Percentiles rank a stretch among this genome's conserved stretches.
phyloP scores from a whole-genome alignment of 2,888 invertebrate genomes.

The Perizoma affinitatum region DNA sequence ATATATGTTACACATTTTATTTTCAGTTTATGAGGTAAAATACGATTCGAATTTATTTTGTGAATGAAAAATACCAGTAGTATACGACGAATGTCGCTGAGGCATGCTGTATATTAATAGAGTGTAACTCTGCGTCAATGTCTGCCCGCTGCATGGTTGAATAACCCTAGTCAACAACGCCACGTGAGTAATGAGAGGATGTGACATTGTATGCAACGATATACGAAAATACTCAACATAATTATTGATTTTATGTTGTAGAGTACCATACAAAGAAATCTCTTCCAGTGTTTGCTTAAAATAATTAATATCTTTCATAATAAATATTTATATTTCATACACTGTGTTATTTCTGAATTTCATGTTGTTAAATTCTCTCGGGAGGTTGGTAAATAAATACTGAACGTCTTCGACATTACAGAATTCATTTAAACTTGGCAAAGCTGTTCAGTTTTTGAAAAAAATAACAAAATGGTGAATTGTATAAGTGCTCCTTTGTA shows the following conservation, averaged over 20 bases:
- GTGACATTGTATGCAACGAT: constrained; percentile 18
- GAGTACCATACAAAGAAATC: constrained; percentile 8
- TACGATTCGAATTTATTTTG: constrained; percentile 17
- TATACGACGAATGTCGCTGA: constrained; percentile 39
- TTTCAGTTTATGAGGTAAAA: constrained; percentile 10
- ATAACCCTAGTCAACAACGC: constrained; percentile 59
- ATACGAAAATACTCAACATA: constrained; percentile 7
- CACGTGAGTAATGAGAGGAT: constrained; percentile 28
- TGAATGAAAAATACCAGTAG: constrained; percentile 40
- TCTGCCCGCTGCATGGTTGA: constrained; percentile 58
- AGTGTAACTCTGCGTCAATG: constrained; percentile 47
- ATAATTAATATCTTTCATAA: constrained; percentile 3
- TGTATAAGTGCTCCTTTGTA: constrained; percentile 4
- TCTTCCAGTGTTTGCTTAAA: not conserved
- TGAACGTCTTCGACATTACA: constrained; percentile 25
- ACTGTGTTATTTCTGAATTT: constrained; percentile 16
- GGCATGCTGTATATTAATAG: constrained; percentile 52
- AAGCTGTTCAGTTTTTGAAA: not conserved
- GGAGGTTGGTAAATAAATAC: constrained; percentile 20
- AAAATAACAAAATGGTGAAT: not conserved
- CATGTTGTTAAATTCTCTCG: constrained; percentile 19
- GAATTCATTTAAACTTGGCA: constrained; percentile 34
- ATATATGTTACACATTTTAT: not conserved
- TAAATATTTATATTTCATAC: constrained; percentile 4
- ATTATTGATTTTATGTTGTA: not conserved